These are phyloP conservation scores for Caerostris darwini DNA, from an alignment of 1,140 invertebrate genomes.

Conservation along the genomic window DNA sequence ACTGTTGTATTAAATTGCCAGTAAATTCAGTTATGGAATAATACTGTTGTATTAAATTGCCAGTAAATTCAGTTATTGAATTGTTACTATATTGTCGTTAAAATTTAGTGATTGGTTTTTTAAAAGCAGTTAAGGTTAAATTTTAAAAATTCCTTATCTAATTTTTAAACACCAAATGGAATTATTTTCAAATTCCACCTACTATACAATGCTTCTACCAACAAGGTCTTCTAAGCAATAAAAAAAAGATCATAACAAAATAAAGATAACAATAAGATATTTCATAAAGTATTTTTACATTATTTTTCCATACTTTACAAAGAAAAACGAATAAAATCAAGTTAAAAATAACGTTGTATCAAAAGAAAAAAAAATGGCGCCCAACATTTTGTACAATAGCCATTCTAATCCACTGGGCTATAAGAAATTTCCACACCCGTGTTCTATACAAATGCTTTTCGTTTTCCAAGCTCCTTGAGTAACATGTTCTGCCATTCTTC, in stretches of 20 bases:
- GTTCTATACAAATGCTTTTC: not conserved
- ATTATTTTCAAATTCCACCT: no score
- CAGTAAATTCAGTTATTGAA: no score
- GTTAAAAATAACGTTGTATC: not conserved
- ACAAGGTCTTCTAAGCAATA: no score
- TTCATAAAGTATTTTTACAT: not conserved
- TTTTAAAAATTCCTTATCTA: no score
- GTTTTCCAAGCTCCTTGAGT: not conserved
- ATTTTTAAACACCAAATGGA: no score
- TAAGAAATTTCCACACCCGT: slow-evolving; percentile 34
- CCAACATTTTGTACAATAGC: not conserved
- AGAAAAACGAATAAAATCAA: not conserved
- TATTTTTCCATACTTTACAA: not conserved
- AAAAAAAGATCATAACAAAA: not conserved
- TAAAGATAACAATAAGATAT: not conserved
- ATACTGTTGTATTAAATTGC: no score
- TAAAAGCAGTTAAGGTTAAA: no score
- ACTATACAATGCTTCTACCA: no score
- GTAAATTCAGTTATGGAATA: no score
- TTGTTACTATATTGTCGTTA: no score
- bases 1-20: no score
- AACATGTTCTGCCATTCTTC: not conserved
- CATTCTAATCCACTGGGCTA: not conserved
- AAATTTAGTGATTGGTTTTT: no score
- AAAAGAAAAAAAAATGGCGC: not conserved